Evolutionary conservation across 2,113 vertebrate species (phyloP), one percentile per base, ranked within the genome.

Genomic region (Procavia capensis): DNA sequence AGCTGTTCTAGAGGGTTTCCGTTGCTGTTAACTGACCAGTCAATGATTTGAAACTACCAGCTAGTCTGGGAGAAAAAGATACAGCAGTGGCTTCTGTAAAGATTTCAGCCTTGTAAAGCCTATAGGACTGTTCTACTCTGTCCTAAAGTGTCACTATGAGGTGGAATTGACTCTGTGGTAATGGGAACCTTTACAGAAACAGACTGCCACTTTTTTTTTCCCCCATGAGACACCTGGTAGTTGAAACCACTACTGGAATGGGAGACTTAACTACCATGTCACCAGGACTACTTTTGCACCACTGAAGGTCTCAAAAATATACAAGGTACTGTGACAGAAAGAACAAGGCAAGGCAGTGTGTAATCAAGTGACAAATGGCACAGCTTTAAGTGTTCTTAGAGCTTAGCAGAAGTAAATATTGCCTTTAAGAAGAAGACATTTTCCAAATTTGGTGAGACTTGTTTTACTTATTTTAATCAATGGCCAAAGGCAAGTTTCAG

Each of bases 391-490:
- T 92, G 13, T 7, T 88, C 19, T 87, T 97, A 74, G 39, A 82
- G 3, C 85, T 95, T 75, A 90, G 9, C 47, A 72, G 24, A 94
- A 95, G 75, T 83, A 82, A 95, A 87, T 72, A 93, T 64, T 86
- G 41, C 29, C 43, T 90, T 76, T 85, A 87, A 72, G 29, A 72
- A 95, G 20, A 79, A 45, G 2, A 31, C 16, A 16, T 89, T 88
- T 96, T 85, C 41, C 31, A 83, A 66, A 92, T 80, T 86, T 92
- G 93, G 10, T 88, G 75, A 36, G 5, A 45, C 2, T 81, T 14
- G 39, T 82, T 95, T 86, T 90, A 88, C 64, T 92, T 61, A 85
- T 91, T 85, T 96, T 96, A 85, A 63, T 86, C 54, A 91, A 74
- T 96, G 57, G 63, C 72, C 45, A 93, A 68, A 96, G 68, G 72